Conservation (phyloP, 2,113 vertebrate genomes). For the Paratilapia polleni region DNA sequence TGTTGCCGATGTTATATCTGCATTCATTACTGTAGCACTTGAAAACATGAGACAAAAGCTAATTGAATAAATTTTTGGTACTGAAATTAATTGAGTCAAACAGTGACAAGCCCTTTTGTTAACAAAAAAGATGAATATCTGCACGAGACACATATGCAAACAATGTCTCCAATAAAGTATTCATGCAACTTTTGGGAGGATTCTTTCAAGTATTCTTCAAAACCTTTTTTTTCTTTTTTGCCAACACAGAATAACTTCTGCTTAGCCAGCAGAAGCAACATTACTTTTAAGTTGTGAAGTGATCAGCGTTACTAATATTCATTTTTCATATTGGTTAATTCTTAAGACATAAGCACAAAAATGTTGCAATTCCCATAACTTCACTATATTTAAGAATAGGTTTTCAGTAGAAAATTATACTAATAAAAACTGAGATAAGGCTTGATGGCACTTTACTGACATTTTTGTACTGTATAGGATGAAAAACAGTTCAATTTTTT, state of each 20-base stretch:
- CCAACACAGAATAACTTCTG: not conserved
- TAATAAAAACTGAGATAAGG: not conserved
- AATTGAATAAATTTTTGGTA: conserved; percentile 6
- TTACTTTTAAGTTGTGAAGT: not conserved
- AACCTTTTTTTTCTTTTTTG: not conserved
- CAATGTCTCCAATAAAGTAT: not conserved
- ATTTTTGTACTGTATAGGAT: not conserved
- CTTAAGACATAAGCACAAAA: not conserved
- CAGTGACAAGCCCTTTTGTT: not conserved
- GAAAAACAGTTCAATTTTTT: not conserved
- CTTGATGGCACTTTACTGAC: not conserved
- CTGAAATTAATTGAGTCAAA: not conserved
- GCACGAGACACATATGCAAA: not conserved
- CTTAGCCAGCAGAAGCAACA: not conserved
- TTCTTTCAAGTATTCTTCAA: not conserved
- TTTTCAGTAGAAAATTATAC: not conserved
- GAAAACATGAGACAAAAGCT: conserved; percentile 9
- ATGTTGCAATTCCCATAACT: not conserved
- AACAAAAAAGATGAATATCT: not conserved
- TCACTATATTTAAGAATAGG: not conserved
- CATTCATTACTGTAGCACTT: conserved; percentile 10
- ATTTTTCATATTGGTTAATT: not conserved
- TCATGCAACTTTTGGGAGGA: not conserved
- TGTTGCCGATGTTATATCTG: not conserved
- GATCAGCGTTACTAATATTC: not conserved